Evolutionary conservation across 1,140 invertebrate genomes (phyloP), one percentile per base, ranked within the genome.

Genomic region (Stenopsyche tienmushanensis): DNA sequence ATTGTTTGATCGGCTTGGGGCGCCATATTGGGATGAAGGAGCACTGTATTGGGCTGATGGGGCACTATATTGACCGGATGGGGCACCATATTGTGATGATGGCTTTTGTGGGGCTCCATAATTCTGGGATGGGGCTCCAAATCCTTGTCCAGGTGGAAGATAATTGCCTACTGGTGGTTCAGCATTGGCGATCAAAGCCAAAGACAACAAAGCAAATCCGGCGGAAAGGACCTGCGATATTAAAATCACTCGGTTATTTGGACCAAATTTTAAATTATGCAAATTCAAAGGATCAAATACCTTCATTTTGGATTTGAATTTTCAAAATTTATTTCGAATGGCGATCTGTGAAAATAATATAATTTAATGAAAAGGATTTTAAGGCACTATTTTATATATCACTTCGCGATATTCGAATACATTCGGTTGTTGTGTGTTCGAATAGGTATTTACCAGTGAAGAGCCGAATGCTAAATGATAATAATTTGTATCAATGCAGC

Each of bases 21-120:
- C 54, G 39, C 54, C 54, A 29, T 60, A 60, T 25, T 60, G 42
- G 21, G 57, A 60, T 10, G 57, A 60, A 5, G 62, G 66, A 10
- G 66, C 63, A n/a, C 69, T 62, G 24, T 67, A 71, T 24, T 65
- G 54, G 34, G 58, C 53, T 1, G 62, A 64, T 29, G 65, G 62
- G 1, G 57, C 54, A 17, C 47, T 64, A 17, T 47, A 47, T 8
- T 47, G 8, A 7, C 17, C 5, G 17, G 44, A 47, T 10, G 44
- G 44, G 17, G 44, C 44, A 47, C 17, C 17, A 17, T 47, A 18
- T 47, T 47, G 44, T 5, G 44, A 47, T 0, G 65, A 64, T 5
- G 49, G 52, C 8, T 42, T 49, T 21, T 62, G 64, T 23, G 53
- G 25, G n/a, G 65, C 49, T 52, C 65, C 50, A 26, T 70, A 71